Base-by-base conservation (phyloP, 2,797 vertebrate species). In the Gouania willdenowi region DNA sequence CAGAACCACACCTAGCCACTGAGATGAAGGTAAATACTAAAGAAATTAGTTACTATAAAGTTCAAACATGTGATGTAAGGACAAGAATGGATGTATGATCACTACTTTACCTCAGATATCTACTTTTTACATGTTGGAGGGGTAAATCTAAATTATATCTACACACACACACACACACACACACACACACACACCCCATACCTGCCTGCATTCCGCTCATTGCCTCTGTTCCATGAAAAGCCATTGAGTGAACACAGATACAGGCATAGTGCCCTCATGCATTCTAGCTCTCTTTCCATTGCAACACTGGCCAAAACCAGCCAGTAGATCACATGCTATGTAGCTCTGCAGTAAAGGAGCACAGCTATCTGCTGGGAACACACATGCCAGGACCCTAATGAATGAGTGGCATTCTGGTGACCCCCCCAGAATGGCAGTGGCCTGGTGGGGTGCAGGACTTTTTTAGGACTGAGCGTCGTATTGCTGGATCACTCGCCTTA, bases 281-380 rank as follows among this genome's bases (percentile, higher is more conserved):
- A 17, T 53, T 37, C 45, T 40, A 29, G 17, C 59, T 46, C 41
- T 70, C 63, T 75, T 63, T 83, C 66, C 65, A 71, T 33, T 15
- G 43, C 42, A 68, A 66, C 29, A 43, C 58, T 27, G 49, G 79
- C 75, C 73, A 82, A 74, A 78, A 63, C 71, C 73, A 63, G 68
- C 73, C 66, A 79, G 71, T 69, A 68, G 79, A 87, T 85, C 74
- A 83, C 73, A 82, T 77, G 75, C 58, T 85, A 87, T 88, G 79
- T 86, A 86, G 77, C 79, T 87, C 87, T 87, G 85, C 80, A 82
- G 58, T 68, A 78, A 71, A 62, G 64, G 44, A 75, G 64, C 59
- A 22, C 37, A 78, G 71, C 49, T 84, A 81, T 85, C 84, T 84
- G 77, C 81, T 75, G 69, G 70, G 77, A 81, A 62, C 67, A 73